These are phyloP conservation scores for Drosophila infuscata DNA, from an alignment of 2,888 invertebrate genomes.

Conservation along the genomic window DNA sequence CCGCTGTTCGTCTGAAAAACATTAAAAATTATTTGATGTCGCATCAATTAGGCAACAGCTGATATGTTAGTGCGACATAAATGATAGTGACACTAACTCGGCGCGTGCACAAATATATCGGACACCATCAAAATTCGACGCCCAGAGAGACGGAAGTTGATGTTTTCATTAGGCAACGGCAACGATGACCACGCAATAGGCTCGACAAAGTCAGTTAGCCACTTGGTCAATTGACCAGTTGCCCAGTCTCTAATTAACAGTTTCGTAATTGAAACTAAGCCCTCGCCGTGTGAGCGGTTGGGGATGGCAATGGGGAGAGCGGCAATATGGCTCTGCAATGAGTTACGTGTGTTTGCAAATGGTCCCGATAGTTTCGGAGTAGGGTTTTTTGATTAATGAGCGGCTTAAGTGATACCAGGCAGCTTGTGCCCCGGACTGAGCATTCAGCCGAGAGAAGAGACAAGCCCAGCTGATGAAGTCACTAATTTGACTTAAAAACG, in stretches of 20 bases:
- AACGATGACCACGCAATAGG: conserved; percentile 49
- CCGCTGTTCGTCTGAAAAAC: background rate
- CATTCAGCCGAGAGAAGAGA: conserved; percentile 50
- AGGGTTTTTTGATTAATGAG: conserved; percentile 73
- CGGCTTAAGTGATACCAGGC: conserved; percentile 72
- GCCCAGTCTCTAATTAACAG: conserved; percentile 64
- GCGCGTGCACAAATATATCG: conserved; percentile 16
- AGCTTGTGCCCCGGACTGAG: conserved; percentile 39
- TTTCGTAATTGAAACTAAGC: conserved; percentile 71
- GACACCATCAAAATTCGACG: conserved; percentile 21
- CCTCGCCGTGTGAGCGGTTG: conserved; percentile 12
- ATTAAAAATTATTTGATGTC: conserved; percentile 8
- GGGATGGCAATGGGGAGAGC: background rate
- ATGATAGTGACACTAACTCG: conserved; percentile 21
- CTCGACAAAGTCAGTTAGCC: conserved; percentile 17
- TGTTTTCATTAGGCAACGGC: conserved; percentile 61
- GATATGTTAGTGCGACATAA: conserved; percentile 19
- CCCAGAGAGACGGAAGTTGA: conserved; percentile 48
- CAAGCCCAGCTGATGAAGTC: conserved; percentile 72
- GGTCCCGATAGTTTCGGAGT: conserved; percentile 57
- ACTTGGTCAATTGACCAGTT: conserved; percentile 19
- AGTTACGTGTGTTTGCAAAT: conserved; percentile 49
- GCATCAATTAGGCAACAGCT: conserved; percentile 15
- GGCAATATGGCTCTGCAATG: conserved; percentile 33
- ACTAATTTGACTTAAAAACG: conserved; percentile 80